These are phyloP conservation scores for Phyllotreta cruciferae DNA, from an alignment of 2,888 invertebrate species.

Conservation along the genomic window DNA sequence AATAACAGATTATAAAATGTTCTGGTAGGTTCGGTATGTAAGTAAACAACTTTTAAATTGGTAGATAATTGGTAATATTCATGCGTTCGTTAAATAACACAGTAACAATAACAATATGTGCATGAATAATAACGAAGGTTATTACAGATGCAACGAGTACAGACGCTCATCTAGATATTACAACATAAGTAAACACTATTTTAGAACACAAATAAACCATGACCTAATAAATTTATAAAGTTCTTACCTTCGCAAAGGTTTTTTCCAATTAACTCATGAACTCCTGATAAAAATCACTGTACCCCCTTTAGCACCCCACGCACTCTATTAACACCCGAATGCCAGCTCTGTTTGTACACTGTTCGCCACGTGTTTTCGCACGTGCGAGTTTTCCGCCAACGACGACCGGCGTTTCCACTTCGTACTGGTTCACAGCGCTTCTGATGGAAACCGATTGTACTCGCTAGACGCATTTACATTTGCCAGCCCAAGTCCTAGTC, in stretches of 20 bases:
- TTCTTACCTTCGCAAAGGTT: slow-evolving; percentile 14
- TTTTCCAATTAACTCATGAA: slow-evolving; percentile 9
- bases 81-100: too few relatives aligned
- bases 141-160: too few relatives aligned
- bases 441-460: not conserved
- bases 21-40: too few relatives aligned
- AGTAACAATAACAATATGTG: too few relatives aligned
- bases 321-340: not conserved
- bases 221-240: not conserved
- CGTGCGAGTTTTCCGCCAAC: slow-evolving; percentile 10
- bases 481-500: too few relatives aligned
- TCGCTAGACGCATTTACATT: not conserved
- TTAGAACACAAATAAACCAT: too few relatives aligned
- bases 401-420: slow-evolving; percentile 19
- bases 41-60: too few relatives aligned
- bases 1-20: too few relatives aligned
- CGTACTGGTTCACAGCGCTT: slow-evolving; percentile 4
- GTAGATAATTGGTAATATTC: too few relatives aligned
- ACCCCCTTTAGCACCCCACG: not conserved
- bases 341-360: slow-evolving; percentile 1
- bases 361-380: not conserved
- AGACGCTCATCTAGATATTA: too few relatives aligned
- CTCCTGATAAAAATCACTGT: slow-evolving; percentile 2
- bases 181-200: too few relatives aligned
- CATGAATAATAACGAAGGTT: too few relatives aligned